These are phyloP conservation scores for Antitype chi DNA, from an alignment of 2,888 invertebrate genomes.

Conservation along the genomic window DNA sequence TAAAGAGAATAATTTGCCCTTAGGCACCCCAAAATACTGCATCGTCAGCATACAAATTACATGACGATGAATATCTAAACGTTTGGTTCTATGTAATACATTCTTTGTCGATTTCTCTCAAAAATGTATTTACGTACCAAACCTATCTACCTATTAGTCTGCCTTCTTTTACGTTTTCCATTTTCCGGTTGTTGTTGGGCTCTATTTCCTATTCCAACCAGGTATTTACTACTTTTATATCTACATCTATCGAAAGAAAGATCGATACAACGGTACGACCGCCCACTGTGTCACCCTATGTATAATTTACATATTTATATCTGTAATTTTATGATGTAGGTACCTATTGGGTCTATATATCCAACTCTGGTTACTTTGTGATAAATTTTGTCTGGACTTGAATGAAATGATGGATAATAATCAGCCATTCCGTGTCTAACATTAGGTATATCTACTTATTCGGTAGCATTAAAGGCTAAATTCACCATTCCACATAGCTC, in stretches of 20 bases:
- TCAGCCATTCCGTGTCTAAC: no score
- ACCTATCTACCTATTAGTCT: no score
- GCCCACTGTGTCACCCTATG: no score
- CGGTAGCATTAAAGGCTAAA: not conserved
- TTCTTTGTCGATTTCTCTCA: conserved; percentile 7
- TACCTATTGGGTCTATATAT: no score
- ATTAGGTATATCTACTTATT: not conserved
- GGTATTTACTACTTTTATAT: not conserved
- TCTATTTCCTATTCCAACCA: not conserved
- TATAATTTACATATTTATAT: no score
- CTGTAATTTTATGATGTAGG: no score
- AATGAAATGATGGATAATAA: no score
- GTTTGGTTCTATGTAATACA: not conserved
- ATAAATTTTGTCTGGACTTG: no score
- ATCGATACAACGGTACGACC: no score
- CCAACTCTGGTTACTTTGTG: no score
- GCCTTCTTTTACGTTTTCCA: not conserved
- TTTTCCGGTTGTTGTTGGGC: no score
- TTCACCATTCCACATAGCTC: conserved; percentile 5
- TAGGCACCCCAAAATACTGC: not conserved
- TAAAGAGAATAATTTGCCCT: conserved; percentile 7
- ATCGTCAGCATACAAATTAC: conserved; percentile 36
- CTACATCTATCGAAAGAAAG: no score
- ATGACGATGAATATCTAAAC: conserved; percentile 11
- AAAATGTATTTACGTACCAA: conserved; percentile 7